These are phyloP conservation scores for Pelmatolapia mariae DNA, from an alignment of 2,113 vertebrate species.

Conservation along the genomic window DNA sequence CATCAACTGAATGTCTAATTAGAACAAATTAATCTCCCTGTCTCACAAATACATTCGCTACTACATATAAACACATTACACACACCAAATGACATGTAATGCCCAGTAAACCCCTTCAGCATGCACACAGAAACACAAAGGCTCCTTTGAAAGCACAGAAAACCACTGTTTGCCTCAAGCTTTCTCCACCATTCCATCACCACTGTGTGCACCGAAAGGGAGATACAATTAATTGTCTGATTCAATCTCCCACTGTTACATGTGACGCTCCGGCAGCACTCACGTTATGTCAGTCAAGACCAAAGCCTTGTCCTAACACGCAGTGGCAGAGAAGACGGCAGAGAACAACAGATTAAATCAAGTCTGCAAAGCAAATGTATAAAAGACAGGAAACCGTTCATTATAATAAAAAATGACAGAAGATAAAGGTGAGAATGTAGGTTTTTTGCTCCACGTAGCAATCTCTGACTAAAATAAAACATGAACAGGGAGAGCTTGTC, in stretches of 20 bases:
- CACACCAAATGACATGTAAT: background rate
- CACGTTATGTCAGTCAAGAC: conserved; percentile 46
- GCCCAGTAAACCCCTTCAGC: background rate
- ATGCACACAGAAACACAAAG: background rate
- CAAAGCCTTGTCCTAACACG: conserved; percentile 11
- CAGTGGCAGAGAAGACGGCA: background rate
- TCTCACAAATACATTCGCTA: conserved; percentile 28
- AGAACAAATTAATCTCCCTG: conserved; percentile 51
- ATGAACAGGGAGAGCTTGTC: background rate
- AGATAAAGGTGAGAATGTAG: background rate
- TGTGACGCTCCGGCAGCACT: conserved; percentile 41
- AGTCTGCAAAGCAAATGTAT: background rate
- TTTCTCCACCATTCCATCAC: background rate
- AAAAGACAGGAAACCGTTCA: background rate
- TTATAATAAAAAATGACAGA: background rate
- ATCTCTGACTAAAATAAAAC: background rate
- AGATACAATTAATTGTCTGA: conserved; percentile 57
- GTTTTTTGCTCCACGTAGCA: background rate
- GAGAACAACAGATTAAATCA: background rate
- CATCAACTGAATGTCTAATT: conserved; percentile 54
- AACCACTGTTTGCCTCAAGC: conserved; percentile 34
- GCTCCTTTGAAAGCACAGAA: conserved; percentile 4
- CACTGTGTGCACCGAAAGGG: conserved; percentile 20
- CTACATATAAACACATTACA: background rate
- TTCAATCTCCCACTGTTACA: conserved; percentile 44